Evolutionary conservation across 2,888 invertebrate genomes (phyloP).

Genomic region (Schizotus pectinicornis): DNA sequence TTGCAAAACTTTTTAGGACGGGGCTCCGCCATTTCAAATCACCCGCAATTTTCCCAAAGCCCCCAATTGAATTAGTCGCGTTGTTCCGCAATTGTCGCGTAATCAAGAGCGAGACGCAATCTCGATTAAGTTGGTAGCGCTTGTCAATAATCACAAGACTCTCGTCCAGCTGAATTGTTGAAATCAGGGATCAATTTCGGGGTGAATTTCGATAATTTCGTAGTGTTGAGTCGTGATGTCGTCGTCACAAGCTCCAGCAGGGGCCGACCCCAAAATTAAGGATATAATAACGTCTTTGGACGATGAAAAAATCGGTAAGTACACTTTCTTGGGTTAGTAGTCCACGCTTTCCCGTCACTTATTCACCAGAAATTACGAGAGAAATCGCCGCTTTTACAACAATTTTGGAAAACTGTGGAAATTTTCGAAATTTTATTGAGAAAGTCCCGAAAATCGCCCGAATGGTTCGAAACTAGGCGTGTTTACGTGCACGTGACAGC

Average conservation of each 20-base stretch:
- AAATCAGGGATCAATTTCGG: constrained; percentile 9
- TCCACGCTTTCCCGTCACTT: neutral
- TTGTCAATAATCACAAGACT: constrained; percentile 49
- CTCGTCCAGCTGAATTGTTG: constrained; percentile 14
- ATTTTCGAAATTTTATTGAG: constrained; percentile 3
- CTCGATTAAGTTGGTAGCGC: constrained; percentile 11
- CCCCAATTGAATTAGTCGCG: constrained; percentile 5
- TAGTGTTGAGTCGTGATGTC: constrained; percentile 15
- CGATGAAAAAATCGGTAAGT: constrained; percentile 86
- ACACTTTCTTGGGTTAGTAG: constrained; percentile 7
- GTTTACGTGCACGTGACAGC: constrained; percentile 40
- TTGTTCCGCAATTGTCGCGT: constrained; percentile 3
- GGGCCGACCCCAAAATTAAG: constrained; percentile 64
- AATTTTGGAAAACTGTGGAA: constrained; percentile 1
- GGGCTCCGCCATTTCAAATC: constrained; percentile 31
- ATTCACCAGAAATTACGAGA: neutral
- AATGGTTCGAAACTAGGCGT: constrained; percentile 35
- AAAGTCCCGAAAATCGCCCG: constrained; percentile 15
- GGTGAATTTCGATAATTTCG: constrained; percentile 12
- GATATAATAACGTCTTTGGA: constrained; percentile 78
- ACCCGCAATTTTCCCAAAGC: constrained; percentile 8
- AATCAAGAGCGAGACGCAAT: neutral
- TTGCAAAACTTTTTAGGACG: constrained; percentile 48
- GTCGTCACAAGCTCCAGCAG: constrained; percentile 33
- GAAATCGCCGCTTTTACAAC: neutral